Conservation (phyloP, 1,140 invertebrate genomes). For the Eupeodes corollae region DNA sequence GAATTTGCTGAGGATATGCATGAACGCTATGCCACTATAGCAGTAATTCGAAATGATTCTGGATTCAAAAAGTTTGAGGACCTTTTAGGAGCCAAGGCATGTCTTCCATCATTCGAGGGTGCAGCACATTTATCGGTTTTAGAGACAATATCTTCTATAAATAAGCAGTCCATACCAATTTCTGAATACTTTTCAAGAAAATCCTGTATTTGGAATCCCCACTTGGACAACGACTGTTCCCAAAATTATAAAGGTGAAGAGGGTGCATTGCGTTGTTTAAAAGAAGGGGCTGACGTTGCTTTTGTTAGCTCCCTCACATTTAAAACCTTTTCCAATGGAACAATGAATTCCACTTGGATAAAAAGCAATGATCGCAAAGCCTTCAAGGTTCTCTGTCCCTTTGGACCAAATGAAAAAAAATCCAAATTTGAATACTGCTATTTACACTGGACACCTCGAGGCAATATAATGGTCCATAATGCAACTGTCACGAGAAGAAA, state of each 20-base stretch:
- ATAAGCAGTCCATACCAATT: constrained; percentile 26
- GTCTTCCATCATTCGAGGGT: constrained; percentile 54
- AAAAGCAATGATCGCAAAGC: constrained; percentile 10
- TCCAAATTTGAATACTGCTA: constrained; percentile 45
- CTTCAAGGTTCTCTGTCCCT: constrained; percentile 41
- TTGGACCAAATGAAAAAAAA: constrained; percentile 33
- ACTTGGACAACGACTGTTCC: constrained; percentile 16
- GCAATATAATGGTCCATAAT: constrained; percentile 49
- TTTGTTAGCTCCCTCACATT: constrained; percentile 66
- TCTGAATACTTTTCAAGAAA: constrained; percentile 48
- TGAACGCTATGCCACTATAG: constrained; percentile 53
- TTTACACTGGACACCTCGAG: constrained; percentile 57
- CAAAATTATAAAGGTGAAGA: constrained; percentile 40
- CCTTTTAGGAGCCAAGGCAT: constrained; percentile 54
- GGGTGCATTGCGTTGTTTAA: constrained; percentile 66
- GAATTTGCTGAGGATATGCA: constrained; percentile 48
- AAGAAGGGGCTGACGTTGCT: constrained; percentile 71
- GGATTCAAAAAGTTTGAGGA: constrained; percentile 47
- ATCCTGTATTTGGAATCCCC: constrained; percentile 46
- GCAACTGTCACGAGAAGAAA: constrained; percentile 42
- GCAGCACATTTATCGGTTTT: constrained; percentile 51
- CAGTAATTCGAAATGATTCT: constrained; percentile 53
- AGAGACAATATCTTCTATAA: constrained; percentile 43
- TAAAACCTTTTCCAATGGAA: constrained; percentile 47
- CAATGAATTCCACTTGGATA: constrained; percentile 22